These are phyloP conservation scores for Smithornis capensis DNA, from an alignment of 2,113 vertebrate species.

Conservation along the genomic window DNA sequence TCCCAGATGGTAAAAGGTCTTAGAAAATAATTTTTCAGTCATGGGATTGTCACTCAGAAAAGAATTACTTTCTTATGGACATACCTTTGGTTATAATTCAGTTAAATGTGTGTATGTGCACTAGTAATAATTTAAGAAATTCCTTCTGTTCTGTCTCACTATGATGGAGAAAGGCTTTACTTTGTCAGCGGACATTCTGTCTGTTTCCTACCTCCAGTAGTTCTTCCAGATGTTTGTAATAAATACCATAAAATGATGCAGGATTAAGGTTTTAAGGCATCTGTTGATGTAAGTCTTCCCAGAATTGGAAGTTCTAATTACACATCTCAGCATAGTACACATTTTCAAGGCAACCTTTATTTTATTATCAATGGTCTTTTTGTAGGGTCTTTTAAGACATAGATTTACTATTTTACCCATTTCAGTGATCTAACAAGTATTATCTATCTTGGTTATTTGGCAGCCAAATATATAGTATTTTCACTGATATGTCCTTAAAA, in stretches of 20 bases:
- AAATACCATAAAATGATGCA: slow-evolving; percentile 27
- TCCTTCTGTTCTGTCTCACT: background rate
- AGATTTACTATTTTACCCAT: background rate
- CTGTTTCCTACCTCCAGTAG: background rate
- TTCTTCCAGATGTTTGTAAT: background rate
- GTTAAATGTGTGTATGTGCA: background rate
- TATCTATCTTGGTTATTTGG: background rate
- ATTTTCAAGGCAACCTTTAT: background rate
- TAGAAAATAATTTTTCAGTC: slow-evolving; percentile 1
- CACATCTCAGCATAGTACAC: background rate
- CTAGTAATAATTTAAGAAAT: background rate
- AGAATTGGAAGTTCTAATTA: background rate
- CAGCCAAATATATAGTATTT: background rate
- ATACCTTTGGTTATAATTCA: background rate
- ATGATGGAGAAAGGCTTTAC: background rate
- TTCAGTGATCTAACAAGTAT: background rate
- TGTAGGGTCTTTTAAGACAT: background rate
- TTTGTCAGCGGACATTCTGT: background rate
- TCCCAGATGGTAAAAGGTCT: background rate
- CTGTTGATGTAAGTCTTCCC: background rate
- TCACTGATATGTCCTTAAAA: background rate
- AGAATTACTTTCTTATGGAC: background rate
- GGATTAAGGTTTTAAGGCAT: slow-evolving; percentile 9
- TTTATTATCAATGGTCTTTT: background rate
- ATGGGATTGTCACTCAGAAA: background rate